phyloP scores from a whole-genome alignment of 2,797 vertebrate genomes.

The Cynodonichthys magdalenae region DNA sequence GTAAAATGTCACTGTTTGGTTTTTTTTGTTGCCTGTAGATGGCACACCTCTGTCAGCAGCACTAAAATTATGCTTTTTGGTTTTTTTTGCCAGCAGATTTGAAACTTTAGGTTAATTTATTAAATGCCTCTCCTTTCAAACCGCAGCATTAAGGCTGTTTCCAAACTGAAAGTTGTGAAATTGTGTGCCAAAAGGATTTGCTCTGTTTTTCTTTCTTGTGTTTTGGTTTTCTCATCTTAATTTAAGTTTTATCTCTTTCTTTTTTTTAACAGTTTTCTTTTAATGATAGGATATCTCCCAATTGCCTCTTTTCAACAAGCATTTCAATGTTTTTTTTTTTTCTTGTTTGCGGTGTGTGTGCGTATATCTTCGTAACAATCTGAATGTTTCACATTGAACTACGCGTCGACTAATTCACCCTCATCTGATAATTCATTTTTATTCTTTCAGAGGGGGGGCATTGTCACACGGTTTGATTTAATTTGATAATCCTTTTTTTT shows the following conservation, averaged over 20 bases:
- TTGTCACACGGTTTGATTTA: constrained; percentile 33
- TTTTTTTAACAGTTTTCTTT: too few relatives aligned
- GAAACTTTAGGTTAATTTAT: constrained; percentile 22
- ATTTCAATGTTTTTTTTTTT: neutral
- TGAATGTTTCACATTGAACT: constrained; percentile 49
- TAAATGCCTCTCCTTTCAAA: constrained; percentile 49
- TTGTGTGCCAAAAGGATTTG: constrained; percentile 74
- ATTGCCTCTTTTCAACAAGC: too few relatives aligned
- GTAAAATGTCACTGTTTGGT: neutral
- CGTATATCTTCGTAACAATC: neutral
- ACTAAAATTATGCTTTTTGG: neutral
- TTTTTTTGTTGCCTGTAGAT: constrained; percentile 1
- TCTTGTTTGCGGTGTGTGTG: neutral
- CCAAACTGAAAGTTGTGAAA: constrained; percentile 43
- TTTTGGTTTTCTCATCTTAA: neutral
- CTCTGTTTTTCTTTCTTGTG: neutral
- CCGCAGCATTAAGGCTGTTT: constrained; percentile 31
- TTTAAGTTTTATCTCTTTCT: too few relatives aligned
- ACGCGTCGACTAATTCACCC: constrained; percentile 32
- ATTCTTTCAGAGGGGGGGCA: constrained; percentile 38
- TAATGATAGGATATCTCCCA: too few relatives aligned
- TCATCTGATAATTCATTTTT: constrained; percentile 31
- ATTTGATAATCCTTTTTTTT: constrained; percentile 19
- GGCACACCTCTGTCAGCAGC: neutral
- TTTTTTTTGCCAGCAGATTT: constrained; percentile 5